Evolutionary conservation across 1,140 invertebrate genomes (phyloP).

Genomic region (Coptotermes formosanus): DNA sequence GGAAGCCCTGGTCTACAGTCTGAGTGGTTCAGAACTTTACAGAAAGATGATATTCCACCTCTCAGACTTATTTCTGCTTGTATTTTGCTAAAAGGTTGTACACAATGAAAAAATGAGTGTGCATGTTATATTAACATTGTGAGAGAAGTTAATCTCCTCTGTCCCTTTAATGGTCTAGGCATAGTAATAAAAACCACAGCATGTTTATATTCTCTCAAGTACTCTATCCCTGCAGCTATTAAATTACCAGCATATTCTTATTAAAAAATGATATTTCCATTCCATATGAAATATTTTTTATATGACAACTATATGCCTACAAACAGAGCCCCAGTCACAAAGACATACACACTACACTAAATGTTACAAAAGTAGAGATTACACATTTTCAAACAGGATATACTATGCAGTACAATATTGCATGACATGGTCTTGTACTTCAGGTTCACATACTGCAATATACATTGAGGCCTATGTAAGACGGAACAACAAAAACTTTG

Average conservation of each 20-base stretch:
- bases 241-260: not conserved
- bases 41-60: not conserved
- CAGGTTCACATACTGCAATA: not conserved
- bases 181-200: not conserved
- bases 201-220: not conserved
- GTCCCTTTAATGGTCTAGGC: not conserved
- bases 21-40: not conserved
- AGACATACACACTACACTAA: conserved; percentile 16
- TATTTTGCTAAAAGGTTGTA: conserved; percentile 15
- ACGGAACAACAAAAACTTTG: not conserved
- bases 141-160: not conserved
- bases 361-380: not conserved
- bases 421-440: not conserved
- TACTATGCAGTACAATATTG: not conserved
- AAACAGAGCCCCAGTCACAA: not conserved
- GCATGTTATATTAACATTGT: not conserved
- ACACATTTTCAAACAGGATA: not conserved
- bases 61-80: not conserved
- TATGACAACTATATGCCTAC: not conserved
- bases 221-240: not conserved
- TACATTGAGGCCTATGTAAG: not conserved
- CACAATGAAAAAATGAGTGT: not conserved
- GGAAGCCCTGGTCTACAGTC: not conserved
- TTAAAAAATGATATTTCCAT: conserved; percentile 3
- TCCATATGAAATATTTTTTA: not conserved